Evolutionary conservation across 2,797 vertebrate genomes (phyloP).

Genomic region (Onychomys arenicola): DNA sequence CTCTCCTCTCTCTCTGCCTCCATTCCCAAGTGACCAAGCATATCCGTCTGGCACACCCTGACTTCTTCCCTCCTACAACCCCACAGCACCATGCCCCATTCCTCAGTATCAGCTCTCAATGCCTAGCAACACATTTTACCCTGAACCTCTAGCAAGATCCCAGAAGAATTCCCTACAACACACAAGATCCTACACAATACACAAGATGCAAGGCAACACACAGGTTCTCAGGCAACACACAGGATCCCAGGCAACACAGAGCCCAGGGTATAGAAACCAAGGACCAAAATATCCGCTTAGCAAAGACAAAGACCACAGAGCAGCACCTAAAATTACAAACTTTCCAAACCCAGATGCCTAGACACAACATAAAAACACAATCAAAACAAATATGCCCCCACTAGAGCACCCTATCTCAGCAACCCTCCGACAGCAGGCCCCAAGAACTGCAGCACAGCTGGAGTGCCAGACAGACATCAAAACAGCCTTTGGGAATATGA

Average conservation of each 20-base stretch:
- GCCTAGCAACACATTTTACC: background rate
- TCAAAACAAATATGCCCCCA: background rate
- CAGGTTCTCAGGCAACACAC: background rate
- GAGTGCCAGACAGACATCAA: background rate
- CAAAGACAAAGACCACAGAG: background rate
- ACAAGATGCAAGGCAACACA: too few relatives aligned
- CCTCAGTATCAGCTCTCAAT: background rate
- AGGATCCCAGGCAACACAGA: background rate
- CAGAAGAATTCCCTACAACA: background rate
- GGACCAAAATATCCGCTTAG: too few relatives aligned
- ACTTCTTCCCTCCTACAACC: background rate
- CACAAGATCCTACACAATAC: background rate
- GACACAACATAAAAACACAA: background rate
- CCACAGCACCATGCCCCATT: background rate
- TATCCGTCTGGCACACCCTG: background rate
- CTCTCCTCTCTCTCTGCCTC: background rate
- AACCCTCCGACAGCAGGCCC: background rate
- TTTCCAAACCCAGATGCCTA: background rate
- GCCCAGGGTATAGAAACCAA: too few relatives aligned
- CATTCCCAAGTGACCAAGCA: background rate
- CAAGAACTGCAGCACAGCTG: background rate
- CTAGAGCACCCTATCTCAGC: too few relatives aligned
- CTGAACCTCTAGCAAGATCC: background rate
- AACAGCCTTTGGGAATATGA: background rate
- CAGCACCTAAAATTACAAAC: background rate